Percentiles rank a stretch among this genome's conserved stretches.
Conservation (phyloP, 2,113 vertebrate genomes). For the Mola mola region DNA sequence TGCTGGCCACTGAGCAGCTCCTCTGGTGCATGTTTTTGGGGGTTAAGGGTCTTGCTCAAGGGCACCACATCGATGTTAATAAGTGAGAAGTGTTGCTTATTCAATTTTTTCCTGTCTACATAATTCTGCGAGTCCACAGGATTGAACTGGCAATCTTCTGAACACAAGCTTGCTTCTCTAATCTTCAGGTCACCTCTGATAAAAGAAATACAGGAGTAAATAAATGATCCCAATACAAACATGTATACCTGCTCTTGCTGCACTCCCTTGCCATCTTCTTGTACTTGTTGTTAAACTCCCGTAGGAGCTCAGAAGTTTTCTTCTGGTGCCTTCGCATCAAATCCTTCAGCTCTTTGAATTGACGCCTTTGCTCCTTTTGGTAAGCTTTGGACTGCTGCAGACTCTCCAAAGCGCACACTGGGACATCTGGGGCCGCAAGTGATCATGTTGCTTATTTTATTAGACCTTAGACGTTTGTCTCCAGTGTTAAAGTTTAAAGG, state of each 20-base stretch:
- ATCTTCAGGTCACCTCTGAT: no score
- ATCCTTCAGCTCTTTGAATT: conserved; percentile 99
- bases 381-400: conserved; percentile 94
- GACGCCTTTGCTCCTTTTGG: conserved; percentile 94
- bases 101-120: no score
- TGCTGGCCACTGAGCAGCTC: no score
- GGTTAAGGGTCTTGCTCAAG: no score
- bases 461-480: neutral
- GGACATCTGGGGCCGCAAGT: conserved; percentile 82
- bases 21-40: no score
- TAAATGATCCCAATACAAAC: no score
- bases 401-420: conserved; percentile 87
- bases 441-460: neutral
- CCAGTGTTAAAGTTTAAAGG: neutral
- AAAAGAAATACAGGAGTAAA: no score
- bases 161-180: no score
- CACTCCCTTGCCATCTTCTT: conserved; percentile 89
- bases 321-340: conserved; percentile 95
- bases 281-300: conserved; percentile 71
- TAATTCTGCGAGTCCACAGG: no score
- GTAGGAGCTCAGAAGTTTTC: conserved; percentile 86
- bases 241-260: conserved; percentile 90
- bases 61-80: no score
- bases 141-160: no score
- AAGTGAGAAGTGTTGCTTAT: no score